Evolutionary conservation across 2,797 vertebrate species (phyloP).

Genomic region (Synanceia verrucosa): DNA sequence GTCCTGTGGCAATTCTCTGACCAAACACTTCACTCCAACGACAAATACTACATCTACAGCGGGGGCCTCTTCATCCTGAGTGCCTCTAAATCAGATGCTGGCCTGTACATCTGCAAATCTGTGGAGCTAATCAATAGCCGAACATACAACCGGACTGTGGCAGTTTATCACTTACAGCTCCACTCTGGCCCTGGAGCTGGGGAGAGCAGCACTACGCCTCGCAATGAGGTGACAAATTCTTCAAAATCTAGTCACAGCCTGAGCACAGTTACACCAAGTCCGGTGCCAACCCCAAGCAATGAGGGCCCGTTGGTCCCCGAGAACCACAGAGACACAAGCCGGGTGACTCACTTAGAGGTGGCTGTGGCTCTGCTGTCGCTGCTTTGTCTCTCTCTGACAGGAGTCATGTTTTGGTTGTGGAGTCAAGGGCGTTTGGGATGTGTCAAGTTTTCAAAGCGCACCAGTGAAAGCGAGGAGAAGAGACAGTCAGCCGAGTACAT

Average conservation of each 20-base stretch:
- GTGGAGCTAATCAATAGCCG: slow-evolving; percentile 70
- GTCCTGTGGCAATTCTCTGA: slow-evolving; percentile 75
- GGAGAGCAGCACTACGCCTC: slow-evolving; percentile 17
- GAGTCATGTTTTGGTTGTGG: slow-evolving; percentile 71
- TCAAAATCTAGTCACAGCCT: slow-evolving; percentile 2
- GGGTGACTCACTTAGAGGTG: slow-evolving; percentile 66
- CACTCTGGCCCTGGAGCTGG: neutral
- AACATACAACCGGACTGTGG: slow-evolving; percentile 60
- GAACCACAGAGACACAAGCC: slow-evolving; percentile 17
- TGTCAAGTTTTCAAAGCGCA: slow-evolving; percentile 11
- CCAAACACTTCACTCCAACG: slow-evolving; percentile 61
- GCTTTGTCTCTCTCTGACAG: slow-evolving; percentile 67
- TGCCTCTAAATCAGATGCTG: slow-evolving; percentile 46
- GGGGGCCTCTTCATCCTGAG: slow-evolving; percentile 76
- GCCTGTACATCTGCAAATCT: slow-evolving; percentile 75
- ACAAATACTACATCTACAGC: slow-evolving; percentile 74
- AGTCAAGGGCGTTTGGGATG: slow-evolving; percentile 44
- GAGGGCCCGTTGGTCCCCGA: slow-evolving; percentile 8
- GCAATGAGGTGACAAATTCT: slow-evolving; percentile 29
- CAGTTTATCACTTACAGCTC: slow-evolving; percentile 65
- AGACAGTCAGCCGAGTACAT: slow-evolving; percentile 57
- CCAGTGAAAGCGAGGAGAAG: slow-evolving; percentile 32
- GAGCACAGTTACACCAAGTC: neutral
- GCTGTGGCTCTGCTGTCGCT: slow-evolving; percentile 67
- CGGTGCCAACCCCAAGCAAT: accelerated